Evolutionary conservation across 1,140 invertebrate genomes (phyloP), one percentile per base, ranked within the genome.

Genomic region (Drosophila biarmipes): DNA sequence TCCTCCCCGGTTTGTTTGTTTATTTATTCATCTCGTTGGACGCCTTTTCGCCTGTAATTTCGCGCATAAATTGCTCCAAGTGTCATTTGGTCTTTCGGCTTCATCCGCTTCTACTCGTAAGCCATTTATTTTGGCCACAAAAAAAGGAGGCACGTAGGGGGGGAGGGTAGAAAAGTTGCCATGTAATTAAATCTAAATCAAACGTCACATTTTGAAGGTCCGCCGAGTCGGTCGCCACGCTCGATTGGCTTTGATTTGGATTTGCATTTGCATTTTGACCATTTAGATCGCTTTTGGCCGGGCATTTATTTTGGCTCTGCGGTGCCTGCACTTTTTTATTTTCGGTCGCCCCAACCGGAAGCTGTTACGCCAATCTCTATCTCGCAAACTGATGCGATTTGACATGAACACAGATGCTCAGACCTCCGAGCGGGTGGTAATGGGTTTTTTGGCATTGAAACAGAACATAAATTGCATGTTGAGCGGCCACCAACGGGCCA

Each of bases 161-260:
- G 46, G 49, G 57, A 61, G 56, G 58, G 48, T 31, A 29, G 53
- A 76, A 78, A 73, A 81, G 62, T 74, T 86, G 71, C 82, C 82
- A 87, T 87, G 82, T 87, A 87, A 87, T 87, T 87, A 87, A 87
- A 87, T 87, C 82, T 87, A 87, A 87, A 87, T 87, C 79, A 89
- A 87, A 87, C 82, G 82, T 87, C 82, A 87, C 82, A 89, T 87
- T 87, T 76, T 87, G 82, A 87, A 87, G 84, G 82, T 86, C 81
- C 45, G 37, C 35, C 51, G 61, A 62, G 31, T 64, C 56, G 61
- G 59, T 79, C 42, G 74, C 74, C 75, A 80, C 82, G 84, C 82
- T 87, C 82, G 82, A 87, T 87, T 89, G 82, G 82, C 64, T 87
- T 58, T 82, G 84, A 68, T 71, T 56, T 68, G 63, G 63, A 29